phyloP scores from a whole-genome alignment of 2,797 vertebrate species.

The Brachyrhaphis roseni region DNA sequence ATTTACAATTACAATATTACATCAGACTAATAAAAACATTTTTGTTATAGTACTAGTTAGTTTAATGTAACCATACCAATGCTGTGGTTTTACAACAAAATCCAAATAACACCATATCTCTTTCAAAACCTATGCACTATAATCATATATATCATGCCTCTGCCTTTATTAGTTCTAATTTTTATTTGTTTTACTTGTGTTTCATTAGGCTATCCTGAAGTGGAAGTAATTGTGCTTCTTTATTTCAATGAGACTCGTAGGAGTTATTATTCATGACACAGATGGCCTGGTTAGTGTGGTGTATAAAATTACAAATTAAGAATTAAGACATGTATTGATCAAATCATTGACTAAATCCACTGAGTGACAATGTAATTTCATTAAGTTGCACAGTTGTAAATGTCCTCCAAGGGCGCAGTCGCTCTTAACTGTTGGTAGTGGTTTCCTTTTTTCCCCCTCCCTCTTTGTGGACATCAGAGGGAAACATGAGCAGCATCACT shows the following conservation, averaged over 20 bases:
- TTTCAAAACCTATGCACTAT: background rate
- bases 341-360: conserved; percentile 42
- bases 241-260: conserved; percentile 5
- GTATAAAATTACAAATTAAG: conserved; percentile 47
- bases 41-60: background rate
- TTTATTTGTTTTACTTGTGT: conserved; percentile 1
- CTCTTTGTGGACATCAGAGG: conserved; percentile 35
- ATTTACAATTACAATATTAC: background rate
- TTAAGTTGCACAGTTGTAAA: conserved; percentile 49
- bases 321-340: conserved; percentile 61
- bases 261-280: conserved; percentile 26
- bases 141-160: background rate
- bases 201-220: conserved; percentile 7
- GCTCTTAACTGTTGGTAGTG: conserved; percentile 31
- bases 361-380: conserved; percentile 52
- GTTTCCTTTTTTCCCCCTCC: conserved; percentile 34
- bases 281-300: conserved; percentile 17
- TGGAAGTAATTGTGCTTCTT: background rate
- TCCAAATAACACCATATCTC: background rate
- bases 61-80: background rate
- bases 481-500: conserved; percentile 19
- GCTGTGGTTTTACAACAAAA: background rate
- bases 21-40: background rate
- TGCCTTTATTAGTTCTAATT: background rate
- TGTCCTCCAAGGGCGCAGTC: conserved; percentile 37